phyloP scores from a whole-genome alignment of 1,140 invertebrate species.

The Bombus superbus region DNA sequence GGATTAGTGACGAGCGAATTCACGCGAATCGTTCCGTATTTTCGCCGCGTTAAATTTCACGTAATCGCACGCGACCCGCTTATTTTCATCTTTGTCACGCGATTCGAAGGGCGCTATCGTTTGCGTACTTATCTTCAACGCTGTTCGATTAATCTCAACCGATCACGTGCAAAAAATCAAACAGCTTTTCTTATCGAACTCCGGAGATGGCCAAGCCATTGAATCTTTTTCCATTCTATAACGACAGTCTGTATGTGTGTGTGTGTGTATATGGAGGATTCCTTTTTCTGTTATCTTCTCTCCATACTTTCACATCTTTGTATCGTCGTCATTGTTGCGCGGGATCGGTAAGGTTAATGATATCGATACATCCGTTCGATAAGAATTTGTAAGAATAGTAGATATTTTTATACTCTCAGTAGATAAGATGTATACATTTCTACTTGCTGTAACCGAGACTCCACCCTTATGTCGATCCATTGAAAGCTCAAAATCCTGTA shows the following conservation, averaged over 20 bases:
- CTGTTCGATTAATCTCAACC: slow-evolving; percentile 37
- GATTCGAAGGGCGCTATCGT: background rate
- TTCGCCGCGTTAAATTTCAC: slow-evolving; percentile 35
- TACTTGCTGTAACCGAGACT: too few species aligned
- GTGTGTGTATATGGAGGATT: too few species aligned
- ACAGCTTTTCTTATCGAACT: slow-evolving; percentile 25
- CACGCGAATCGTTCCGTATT: slow-evolving; percentile 39
- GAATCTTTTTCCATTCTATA: background rate
- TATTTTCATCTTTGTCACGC: background rate
- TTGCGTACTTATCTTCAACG: slow-evolving; percentile 21
- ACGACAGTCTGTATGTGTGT: background rate
- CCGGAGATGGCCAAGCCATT: background rate
- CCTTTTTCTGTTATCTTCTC: too few species aligned
- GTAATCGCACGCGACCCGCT: slow-evolving; percentile 2
- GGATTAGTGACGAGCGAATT: slow-evolving; percentile 39
- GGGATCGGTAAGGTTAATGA: background rate
- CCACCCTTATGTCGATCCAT: too few species aligned
- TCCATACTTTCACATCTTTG: background rate
- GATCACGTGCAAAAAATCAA: slow-evolving; percentile 30
- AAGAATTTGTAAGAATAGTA: background rate
- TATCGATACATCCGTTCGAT: background rate
- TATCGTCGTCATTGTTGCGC: background rate
- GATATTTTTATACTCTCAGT: background rate
- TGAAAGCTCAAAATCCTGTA: too few species aligned
- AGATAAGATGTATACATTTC: too few species aligned